Evolutionary conservation across 2,797 vertebrate species (phyloP), one percentile per base, ranked within the genome.

Genomic region (Buceros bicornis): DNA sequence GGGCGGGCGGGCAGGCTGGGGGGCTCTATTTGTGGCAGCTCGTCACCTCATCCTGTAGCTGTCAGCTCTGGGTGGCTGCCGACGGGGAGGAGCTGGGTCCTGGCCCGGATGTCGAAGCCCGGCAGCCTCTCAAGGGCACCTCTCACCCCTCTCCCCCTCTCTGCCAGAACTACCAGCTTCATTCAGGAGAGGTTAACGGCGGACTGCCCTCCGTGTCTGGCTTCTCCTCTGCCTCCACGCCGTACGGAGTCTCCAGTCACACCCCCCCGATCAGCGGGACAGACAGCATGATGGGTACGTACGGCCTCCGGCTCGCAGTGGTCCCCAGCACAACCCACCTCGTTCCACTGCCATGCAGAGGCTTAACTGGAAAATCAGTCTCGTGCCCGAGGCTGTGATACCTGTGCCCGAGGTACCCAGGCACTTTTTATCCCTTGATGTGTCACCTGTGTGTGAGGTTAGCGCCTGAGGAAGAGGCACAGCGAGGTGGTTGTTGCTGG

Each of bases 121-220:
- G 4, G 25, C 70, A 67, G 51, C 64, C n/a, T 51, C 35, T 26
- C 0, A 10, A 60, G 56, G n/a, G 20, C 66, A 6, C 9, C 28
- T 91, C 89, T 93, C 19, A 73, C 48, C 3, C 13, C 16, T 81
- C 15, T 66, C 4, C 12, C 16, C 42, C 15, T 90, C 61, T n/a
- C 26, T 82, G 61, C 67, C 97, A 99, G 99, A 99, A 98, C 98
- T 99, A 99, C 98, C 99, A 99, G 96, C 98, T 99, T 95, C 99
- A 99, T 8, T 98, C 99, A 83, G 98, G 98, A 6, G 99, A 99
- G 91, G 99, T 99, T 77, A 99, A 99, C 0, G 99, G 99, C 5
- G 98, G 98, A 4, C 98, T 99, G 29, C 98, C 99, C 2, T 97
- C 98, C 0, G 96, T 98, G 83, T 90, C 99, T 42, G 98, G 98